A percentile compares a stretch with the other conserved stretches of the same genome.
These are phyloP conservation scores for Allophyes oxyacanthae DNA, from an alignment of 2,888 invertebrate genomes.

Conservation along the genomic window DNA sequence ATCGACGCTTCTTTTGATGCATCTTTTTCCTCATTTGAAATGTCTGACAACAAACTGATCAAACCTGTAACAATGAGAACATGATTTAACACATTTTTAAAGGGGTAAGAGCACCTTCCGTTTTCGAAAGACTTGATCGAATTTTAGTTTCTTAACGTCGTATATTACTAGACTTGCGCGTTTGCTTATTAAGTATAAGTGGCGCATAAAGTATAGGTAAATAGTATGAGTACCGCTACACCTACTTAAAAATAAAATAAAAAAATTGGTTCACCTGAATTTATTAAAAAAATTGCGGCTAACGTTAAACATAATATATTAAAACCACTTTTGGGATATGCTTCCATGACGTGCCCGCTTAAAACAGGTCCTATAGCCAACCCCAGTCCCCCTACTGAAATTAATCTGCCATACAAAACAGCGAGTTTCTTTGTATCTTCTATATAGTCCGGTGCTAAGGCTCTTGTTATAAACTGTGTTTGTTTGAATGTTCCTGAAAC, in stretches of 20 bases:
- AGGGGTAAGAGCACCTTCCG: neutral
- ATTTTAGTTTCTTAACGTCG: neutral
- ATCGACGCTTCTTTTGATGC: slow-evolving; percentile 28
- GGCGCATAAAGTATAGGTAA: too few species aligned
- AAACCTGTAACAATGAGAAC: slow-evolving; percentile 60
- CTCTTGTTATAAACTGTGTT: slow-evolving; percentile 90
- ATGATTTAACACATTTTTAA: neutral
- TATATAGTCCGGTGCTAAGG: slow-evolving; percentile 88
- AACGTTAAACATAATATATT: slow-evolving; percentile 74
- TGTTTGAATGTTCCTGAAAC: slow-evolving; percentile 90
- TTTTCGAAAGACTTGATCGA: neutral
- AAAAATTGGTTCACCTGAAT: slow-evolving; percentile 56
- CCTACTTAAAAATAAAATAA: neutral
- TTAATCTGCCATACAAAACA: slow-evolving; percentile 87
- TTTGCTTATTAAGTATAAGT: too few species aligned
- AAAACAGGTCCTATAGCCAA: slow-evolving; percentile 91
- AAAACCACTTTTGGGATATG: slow-evolving; percentile 83
- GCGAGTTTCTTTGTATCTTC: slow-evolving; percentile 73
- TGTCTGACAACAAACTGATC: slow-evolving; percentile 59
- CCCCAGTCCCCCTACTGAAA: slow-evolving; percentile 89
- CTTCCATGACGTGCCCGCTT: slow-evolving; percentile 89
- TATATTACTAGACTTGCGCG: too few species aligned
- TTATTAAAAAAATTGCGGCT: slow-evolving; percentile 59
- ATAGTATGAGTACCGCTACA: too few species aligned
- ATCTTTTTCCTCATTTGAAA: slow-evolving; percentile 45